These are phyloP conservation scores for Hydriomena furcata DNA, from an alignment of 2,888 invertebrate species.

Conservation along the genomic window DNA sequence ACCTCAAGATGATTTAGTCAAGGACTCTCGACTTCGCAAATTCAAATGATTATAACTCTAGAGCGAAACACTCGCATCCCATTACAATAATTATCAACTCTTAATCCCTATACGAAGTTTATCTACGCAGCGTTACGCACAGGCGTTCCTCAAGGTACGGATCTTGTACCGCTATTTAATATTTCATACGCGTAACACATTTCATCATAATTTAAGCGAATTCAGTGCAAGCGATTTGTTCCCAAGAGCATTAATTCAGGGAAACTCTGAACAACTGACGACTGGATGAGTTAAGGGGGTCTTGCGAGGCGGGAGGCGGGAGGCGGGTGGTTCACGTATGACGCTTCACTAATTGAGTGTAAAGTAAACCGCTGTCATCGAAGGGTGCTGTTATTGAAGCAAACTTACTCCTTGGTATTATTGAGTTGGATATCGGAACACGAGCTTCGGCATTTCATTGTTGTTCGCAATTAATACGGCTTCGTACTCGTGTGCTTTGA, in stretches of 20 bases:
- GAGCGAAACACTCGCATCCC: conserved; percentile 14
- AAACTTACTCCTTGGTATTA: conserved; percentile 52
- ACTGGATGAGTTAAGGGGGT: conserved; percentile 34
- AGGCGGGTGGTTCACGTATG: conserved; percentile 48
- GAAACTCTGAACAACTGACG: conserved; percentile 40
- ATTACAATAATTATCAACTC: conserved; percentile 27
- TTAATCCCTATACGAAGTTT: conserved; percentile 43
- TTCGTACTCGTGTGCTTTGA: conserved; percentile 21
- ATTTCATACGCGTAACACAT: conserved; percentile 42
- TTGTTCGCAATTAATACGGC: conserved; percentile 35
- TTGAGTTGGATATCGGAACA: conserved; percentile 40
- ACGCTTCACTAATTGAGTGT: conserved; percentile 65
- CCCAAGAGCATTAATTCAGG: conserved; percentile 39
- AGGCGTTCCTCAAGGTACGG: conserved; percentile 40
- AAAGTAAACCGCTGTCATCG: conserved; percentile 63
- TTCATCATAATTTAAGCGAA: conserved; percentile 41
- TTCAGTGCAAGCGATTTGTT: conserved; percentile 42
- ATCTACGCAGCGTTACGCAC: conserved; percentile 35
- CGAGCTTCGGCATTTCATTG: conserved; percentile 33
- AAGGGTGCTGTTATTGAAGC: conserved; percentile 54
- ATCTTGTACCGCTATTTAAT: conserved; percentile 42
- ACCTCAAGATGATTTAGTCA: conserved; percentile 41
- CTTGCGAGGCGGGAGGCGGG: conserved; percentile 12
- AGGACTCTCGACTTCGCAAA: conserved; percentile 34
- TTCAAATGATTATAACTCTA: conserved; percentile 37